Conservation (phyloP, 30 jellyfish, hydroid and myxozoan genomes). For the Hydra vulgaris region DNA sequence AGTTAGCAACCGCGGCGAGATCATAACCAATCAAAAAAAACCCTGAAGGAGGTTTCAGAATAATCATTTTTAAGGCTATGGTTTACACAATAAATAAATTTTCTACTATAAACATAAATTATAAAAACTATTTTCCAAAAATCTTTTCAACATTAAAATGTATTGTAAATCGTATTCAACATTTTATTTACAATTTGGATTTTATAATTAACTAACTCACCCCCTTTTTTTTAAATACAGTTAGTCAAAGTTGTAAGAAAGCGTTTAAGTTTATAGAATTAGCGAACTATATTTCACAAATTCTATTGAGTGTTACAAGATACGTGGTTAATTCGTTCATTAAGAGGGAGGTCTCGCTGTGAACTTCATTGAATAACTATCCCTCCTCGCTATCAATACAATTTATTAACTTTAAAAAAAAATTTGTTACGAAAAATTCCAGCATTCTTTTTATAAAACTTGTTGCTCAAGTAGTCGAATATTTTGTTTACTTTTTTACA, state of each 20-base stretch:
- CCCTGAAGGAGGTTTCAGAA: not conserved
- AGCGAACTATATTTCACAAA: not conserved
- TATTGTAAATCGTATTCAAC: not conserved
- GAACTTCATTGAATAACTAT: not conserved
- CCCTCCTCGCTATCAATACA: not conserved
- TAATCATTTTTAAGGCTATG: not conserved
- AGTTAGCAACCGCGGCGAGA: not conserved
- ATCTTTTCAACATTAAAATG: not conserved
- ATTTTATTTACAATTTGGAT: not conserved
- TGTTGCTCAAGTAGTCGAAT: too few species aligned
- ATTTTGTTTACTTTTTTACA: not conserved
- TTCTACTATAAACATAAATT: too few species aligned
- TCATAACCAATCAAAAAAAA: not conserved
- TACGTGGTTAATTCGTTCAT: not conserved
- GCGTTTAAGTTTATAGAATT: not conserved
- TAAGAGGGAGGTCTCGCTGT: not conserved
- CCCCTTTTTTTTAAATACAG: not conserved
- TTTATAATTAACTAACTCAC: not conserved
- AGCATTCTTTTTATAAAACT: not conserved
- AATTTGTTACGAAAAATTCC: not conserved
- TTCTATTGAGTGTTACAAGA: not conserved
- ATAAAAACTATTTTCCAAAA: not conserved
- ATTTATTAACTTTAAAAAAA: too few species aligned
- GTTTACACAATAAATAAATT: not conserved
- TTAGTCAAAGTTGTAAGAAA: not conserved